A percentile compares a stretch with the other conserved stretches of the same genome.
These are phyloP conservation scores for Acipenser oxyrinchus DNA, from an alignment of 2,797 vertebrate genomes.

Conservation along the genomic window DNA sequence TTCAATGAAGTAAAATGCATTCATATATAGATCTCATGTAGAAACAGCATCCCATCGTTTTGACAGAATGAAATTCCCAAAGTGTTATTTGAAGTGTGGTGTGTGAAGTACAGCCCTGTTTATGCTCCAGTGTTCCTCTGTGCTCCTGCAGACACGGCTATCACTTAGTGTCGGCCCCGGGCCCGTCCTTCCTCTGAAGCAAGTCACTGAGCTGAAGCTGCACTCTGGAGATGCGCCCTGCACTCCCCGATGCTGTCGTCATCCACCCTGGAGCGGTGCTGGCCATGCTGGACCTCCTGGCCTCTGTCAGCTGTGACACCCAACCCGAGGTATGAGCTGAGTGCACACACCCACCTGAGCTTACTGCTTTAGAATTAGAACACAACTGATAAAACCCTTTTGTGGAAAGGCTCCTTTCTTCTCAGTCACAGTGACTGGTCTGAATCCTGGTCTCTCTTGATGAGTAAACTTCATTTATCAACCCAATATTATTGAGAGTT, in stretches of 20 bases:
- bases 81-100: background rate
- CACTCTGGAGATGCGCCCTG: slow-evolving; percentile 53
- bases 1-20: too few species aligned
- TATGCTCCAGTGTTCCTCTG: background rate
- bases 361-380: too few species aligned
- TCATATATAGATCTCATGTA: too few species aligned
- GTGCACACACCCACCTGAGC: background rate
- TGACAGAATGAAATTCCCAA: too few species aligned
- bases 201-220: slow-evolving; percentile 70
- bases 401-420: too few species aligned
- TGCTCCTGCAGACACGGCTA: slow-evolving; percentile 70
- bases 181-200: slow-evolving; percentile 68
- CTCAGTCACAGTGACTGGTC: too few species aligned
- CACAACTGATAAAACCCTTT: too few species aligned
- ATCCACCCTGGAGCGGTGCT: slow-evolving; percentile 93
- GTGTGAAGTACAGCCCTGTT: background rate
- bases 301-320: slow-evolving; percentile 76
- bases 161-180: slow-evolving; percentile 71
- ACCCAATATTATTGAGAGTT: too few species aligned
- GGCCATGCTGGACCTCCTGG: slow-evolving; percentile 86
- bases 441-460: too few species aligned
- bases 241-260: slow-evolving; percentile 73
- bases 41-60: too few species aligned
- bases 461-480: too few species aligned
- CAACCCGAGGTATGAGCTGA: slow-evolving; percentile 81